phyloP scores from a whole-genome alignment of 2,888 invertebrate genomes.

The Philereme transversata region DNA sequence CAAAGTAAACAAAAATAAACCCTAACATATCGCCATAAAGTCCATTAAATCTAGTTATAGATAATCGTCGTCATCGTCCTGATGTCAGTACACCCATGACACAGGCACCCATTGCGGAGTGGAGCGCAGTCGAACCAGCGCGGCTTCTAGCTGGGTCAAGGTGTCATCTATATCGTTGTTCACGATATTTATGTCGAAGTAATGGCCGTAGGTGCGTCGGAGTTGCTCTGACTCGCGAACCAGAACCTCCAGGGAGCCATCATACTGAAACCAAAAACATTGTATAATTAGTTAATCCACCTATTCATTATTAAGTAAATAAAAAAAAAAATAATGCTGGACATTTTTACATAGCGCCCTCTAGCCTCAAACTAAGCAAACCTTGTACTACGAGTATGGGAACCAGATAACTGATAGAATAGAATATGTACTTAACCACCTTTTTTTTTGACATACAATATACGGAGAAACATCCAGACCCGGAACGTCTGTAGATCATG shows the following conservation, averaged over 20 bases:
- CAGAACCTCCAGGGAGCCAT: conserved; percentile 97
- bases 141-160: conserved; percentile 94
- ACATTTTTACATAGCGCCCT: too few species aligned
- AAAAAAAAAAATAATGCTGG: too few species aligned
- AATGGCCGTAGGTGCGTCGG: conserved; percentile 98
- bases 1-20: conserved; percentile 8
- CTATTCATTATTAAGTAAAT: too few species aligned
- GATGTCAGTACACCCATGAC: conserved; percentile 97
- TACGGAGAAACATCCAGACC: too few species aligned
- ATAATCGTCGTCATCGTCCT: conserved; percentile 41
- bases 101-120: conserved; percentile 99
- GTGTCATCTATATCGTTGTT: conserved; percentile 99
- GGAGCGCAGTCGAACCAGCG: conserved; percentile 94
- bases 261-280: conserved; percentile 87
- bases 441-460: too few species aligned
- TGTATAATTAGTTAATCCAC: too few species aligned
- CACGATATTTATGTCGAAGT: conserved; percentile 98
- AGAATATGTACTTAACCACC: too few species aligned
- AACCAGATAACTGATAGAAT: too few species aligned
- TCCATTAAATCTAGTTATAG: conserved; percentile 44
- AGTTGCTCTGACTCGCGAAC: conserved; percentile 98
- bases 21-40: conserved; percentile 36
- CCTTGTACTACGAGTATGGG: too few species aligned
- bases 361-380: too few species aligned
- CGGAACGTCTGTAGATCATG: too few species aligned